A percentile compares a stretch with the other conserved stretches of the same genome.
phyloP scores from a whole-genome alignment of 2,797 vertebrate species.

The Vespertilio murinus region DNA sequence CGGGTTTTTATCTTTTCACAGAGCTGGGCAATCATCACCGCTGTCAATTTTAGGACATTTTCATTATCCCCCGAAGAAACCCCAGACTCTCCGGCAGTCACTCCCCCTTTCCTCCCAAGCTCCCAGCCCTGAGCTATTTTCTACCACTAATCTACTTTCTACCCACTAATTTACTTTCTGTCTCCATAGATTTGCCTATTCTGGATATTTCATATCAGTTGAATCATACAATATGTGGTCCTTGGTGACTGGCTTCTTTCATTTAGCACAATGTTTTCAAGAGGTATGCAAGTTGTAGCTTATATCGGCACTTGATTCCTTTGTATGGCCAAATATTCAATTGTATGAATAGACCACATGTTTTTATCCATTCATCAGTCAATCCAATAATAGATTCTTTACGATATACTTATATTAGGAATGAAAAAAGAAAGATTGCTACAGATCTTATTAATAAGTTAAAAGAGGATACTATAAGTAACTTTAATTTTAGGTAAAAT shows the following conservation, averaged over 20 bases:
- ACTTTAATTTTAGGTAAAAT: slow-evolving; percentile 41
- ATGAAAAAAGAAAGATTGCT: not conserved
- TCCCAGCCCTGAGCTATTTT: not conserved
- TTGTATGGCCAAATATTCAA: not conserved
- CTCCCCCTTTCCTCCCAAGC: not conserved
- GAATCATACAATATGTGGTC: not conserved
- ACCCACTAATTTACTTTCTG: not conserved
- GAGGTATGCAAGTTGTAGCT: not conserved
- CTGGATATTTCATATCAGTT: not conserved
- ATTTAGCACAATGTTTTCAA: slow-evolving; percentile 18
- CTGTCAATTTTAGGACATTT: not conserved
- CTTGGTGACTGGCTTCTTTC: not conserved
- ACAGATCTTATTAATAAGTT: slow-evolving; percentile 15
- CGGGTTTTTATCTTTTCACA: not conserved
- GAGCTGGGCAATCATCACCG: not conserved
- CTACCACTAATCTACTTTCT: not conserved
- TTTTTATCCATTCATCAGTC: slow-evolving; percentile 27
- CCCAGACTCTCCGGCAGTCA: not conserved
- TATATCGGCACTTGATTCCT: not conserved
- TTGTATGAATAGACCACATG: not conserved
- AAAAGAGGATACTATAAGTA: slow-evolving; percentile 7
- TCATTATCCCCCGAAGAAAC: not conserved
- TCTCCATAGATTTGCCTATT: not conserved
- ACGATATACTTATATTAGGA: not conserved
- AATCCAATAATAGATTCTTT: not conserved